Evolutionary conservation across 2,888 invertebrate species (phyloP).

Genomic region (Metalampra italica): DNA sequence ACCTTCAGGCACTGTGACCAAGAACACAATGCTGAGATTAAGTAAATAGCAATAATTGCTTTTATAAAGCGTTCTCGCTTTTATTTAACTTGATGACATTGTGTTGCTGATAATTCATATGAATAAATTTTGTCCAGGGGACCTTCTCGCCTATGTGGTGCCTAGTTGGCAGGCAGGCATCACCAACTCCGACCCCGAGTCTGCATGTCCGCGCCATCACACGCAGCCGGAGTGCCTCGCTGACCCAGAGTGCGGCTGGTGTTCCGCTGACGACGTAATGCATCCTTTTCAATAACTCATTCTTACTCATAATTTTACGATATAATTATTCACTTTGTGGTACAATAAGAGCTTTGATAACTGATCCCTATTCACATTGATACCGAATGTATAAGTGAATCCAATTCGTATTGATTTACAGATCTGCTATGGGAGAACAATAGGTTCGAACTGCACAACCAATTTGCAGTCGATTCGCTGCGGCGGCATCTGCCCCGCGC

Average conservation of each 20-base stretch:
- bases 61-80: not conserved
- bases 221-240: slow-evolving; percentile 89
- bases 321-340: not conserved
- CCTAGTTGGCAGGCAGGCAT: slow-evolving; percentile 89
- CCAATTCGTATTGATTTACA: slow-evolving; percentile 24
- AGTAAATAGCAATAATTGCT: not conserved
- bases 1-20: not conserved
- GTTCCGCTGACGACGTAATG: slow-evolving; percentile 85
- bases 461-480: slow-evolving; percentile 93
- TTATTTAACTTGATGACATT: not conserved
- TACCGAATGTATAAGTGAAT: not conserved
- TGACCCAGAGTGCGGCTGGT: slow-evolving; percentile 97
- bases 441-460: slow-evolving; percentile 93
- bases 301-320: not conserved
- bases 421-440: slow-evolving; percentile 90
- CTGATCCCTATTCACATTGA: not conserved
- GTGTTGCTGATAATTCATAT: not conserved
- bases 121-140: slow-evolving; percentile 59
- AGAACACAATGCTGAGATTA: not conserved
- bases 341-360: too few relatives aligned
- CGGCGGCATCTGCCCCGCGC: slow-evolving; percentile 92
- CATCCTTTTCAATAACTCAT: not conserved
- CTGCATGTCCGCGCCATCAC: slow-evolving; percentile 85
- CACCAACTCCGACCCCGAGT: slow-evolving; percentile 85
- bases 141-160: slow-evolving; percentile 91